These are phyloP conservation scores for Clavelina lepadiformis DNA, from an alignment of 23 tunicate genomes.

Conservation along the genomic window DNA sequence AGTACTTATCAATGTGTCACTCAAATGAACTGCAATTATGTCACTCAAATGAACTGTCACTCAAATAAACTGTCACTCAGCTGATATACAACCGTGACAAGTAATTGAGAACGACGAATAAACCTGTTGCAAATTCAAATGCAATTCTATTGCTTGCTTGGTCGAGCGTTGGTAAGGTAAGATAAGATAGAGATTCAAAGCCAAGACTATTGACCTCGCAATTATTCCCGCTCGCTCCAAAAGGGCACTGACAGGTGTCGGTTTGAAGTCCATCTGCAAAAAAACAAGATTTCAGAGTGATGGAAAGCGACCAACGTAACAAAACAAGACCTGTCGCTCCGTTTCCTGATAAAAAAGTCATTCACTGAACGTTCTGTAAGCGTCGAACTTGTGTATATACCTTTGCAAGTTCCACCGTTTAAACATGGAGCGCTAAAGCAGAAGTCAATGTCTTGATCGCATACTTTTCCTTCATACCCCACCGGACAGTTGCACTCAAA, in stretches of 20 bases:
- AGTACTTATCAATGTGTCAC: no score
- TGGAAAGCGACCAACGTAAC: no score
- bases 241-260: slow-evolving; percentile 53
- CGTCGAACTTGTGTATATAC: no score
- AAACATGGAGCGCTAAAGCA: slow-evolving; percentile 53
- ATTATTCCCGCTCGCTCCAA: slow-evolving; percentile 49
- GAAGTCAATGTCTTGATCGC: slow-evolving; percentile 48
- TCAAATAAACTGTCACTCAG: no score
- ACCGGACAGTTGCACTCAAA: slow-evolving; percentile 45
- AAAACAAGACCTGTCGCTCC: no score
- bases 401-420: slow-evolving; percentile 65
- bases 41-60: no score
- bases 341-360: no score
- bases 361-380: no score
- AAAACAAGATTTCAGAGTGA: no score
- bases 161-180: slow-evolving; percentile 22
- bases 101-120: background rate
- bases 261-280: slow-evolving; percentile 16
- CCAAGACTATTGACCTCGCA: slow-evolving; percentile 58
- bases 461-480: slow-evolving; percentile 43
- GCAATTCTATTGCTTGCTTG: slow-evolving; percentile 8
- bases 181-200: slow-evolving; percentile 52
- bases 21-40: no score
- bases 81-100: background rate
- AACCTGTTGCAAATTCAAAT: slow-evolving; percentile 80